These are phyloP conservation scores for Tetranychus piercei DNA, from an alignment of 2,888 invertebrate genomes.

Conservation along the genomic window DNA sequence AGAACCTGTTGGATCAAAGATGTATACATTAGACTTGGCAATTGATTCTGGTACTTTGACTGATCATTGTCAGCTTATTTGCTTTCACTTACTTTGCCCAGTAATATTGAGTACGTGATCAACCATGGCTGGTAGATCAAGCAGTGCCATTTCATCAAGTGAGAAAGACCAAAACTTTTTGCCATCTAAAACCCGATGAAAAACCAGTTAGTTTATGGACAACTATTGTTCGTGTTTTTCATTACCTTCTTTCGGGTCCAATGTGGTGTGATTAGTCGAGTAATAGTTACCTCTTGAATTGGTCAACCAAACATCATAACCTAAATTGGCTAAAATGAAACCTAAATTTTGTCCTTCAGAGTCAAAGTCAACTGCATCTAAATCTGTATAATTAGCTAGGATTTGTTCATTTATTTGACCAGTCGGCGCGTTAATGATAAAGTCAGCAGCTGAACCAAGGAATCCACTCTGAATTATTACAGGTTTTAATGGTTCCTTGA, in stretches of 20 bases:
- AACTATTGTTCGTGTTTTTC: neutral
- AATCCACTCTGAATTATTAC: conserved; percentile 3
- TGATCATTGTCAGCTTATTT: too few species aligned
- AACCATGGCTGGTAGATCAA: conserved; percentile 7
- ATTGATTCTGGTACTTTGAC: too few species aligned
- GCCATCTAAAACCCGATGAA: neutral
- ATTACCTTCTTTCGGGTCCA: conserved; percentile 5
- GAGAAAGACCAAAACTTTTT: neutral
- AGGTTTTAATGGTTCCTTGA: neutral
- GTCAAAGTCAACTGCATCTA: neutral
- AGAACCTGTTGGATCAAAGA: too few species aligned
- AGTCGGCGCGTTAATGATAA: neutral
- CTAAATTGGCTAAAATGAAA: neutral
- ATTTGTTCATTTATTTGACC: neutral
- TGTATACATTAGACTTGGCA: too few species aligned
- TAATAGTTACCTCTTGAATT: conserved; percentile 1
- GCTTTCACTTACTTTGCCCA: neutral
- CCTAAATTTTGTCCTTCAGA: neutral
- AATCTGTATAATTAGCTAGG: neutral
- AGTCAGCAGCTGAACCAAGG: neutral
- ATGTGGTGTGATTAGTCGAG: neutral
- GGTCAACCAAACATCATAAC: conserved; percentile 10
- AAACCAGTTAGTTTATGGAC: neutral
- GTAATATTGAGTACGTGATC: neutral
- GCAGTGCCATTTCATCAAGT: neutral